These are phyloP conservation scores for Cecidostiba fungosa DNA, from an alignment of 2,888 invertebrate species.

Conservation along the genomic window DNA sequence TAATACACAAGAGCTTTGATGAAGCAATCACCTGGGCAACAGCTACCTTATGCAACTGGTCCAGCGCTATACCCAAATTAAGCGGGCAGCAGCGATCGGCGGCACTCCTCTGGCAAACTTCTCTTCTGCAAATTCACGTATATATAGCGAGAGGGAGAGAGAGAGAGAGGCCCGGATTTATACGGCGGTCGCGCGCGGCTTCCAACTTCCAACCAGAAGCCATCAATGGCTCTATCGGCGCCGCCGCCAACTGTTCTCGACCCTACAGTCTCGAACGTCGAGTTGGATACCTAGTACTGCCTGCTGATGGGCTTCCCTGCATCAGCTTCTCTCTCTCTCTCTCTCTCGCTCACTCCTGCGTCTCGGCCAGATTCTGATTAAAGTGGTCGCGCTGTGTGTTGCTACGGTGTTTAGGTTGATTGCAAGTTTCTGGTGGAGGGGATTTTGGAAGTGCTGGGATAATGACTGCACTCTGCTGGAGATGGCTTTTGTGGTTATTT, in stretches of 20 bases:
- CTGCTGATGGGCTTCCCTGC: constrained; percentile 24
- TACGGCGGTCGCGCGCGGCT: constrained; percentile 54
- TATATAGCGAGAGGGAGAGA: background rate
- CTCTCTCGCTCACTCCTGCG: background rate
- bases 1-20: background rate
- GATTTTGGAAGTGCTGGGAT: background rate
- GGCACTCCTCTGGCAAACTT: constrained; percentile 6
- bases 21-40: background rate
- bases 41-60: background rate
- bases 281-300: constrained; percentile 14
- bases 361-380: constrained; percentile 34
- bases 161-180: background rate
- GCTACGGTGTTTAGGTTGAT: constrained; percentile 46
- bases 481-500: background rate
- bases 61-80: background rate
- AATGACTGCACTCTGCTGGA: background rate
- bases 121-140: constrained; percentile 10
- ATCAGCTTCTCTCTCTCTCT: background rate
- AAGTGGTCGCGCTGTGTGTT: constrained; percentile 29
- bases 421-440: background rate
- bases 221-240: constrained; percentile 72
- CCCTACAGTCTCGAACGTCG: constrained; percentile 14
- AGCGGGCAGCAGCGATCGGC: constrained; percentile 2
- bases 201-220: constrained; percentile 74
- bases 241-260: constrained; percentile 66